Base-by-base conservation (phyloP, 1,140 invertebrate species). In the Zaprionus africanus region DNA sequence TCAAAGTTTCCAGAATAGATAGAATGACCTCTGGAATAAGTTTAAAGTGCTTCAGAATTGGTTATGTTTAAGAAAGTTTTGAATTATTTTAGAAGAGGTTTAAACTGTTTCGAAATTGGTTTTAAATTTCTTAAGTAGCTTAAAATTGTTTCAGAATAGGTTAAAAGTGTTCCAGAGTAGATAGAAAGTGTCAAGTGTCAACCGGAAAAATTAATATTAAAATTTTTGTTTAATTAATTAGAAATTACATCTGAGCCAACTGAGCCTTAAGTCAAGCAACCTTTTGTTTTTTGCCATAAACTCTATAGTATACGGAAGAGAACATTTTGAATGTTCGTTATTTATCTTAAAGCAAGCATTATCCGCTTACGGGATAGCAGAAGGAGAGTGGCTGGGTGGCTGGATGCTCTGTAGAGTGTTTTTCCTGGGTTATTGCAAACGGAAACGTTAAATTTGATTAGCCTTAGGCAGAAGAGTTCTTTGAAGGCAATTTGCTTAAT, bases 381-480 rank as follows among this genome's bases (percentile, higher is more conserved):
- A n/a, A 41, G 19, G 12, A 51, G 19, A 53, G 12, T 34, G 28
- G 66, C 66, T 28, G n/a, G 6, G 43, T 13, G 53, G 38, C 17
- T 28, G 13, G 61, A 6, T 19, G 56, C 5, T 24, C 46, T 12
- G 15, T 19, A 17, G 24, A 26, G 28, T 49, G 43, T 41, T 57
- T 65, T 71, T 58, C 26, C 26, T 34, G n/a, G n/a, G 15, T 64
- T 36, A 12, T 24, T 28, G 51, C 49, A 64, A 65, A 53, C 22
- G 53, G 53, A 64, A 68, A 73, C 49, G 51, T 60, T 15, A 53
- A 68, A 73, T 66, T 56, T 60, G 34, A 73, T 73, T 73, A 60
- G 53, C 63, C 38, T 15, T 4, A 31, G 15, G 59, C 51, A 46
- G 38, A 19, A 59, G 58, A 54, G 15, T 5, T 5, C 51, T 73